Evolutionary conservation across 2,797 vertebrate genomes (phyloP), one percentile per base, ranked within the genome.

Genomic region (Eospalax fontanierii): DNA sequence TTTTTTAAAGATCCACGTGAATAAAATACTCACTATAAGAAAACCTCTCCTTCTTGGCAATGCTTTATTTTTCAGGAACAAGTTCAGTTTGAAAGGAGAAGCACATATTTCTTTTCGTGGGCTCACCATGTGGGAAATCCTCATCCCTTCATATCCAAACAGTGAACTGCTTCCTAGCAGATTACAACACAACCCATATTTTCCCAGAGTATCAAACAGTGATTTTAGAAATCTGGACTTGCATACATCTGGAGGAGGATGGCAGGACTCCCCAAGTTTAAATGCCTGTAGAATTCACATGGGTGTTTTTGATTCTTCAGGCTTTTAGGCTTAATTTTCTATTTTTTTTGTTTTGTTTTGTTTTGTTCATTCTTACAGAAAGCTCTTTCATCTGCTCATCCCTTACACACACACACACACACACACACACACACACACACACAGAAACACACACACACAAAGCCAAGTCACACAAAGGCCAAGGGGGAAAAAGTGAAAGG

Each of bases 401-500:
- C 68, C 61, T 80, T 81, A 30, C 10, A 24, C 26, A 8, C 18
- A 30, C 4, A 12, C 68, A 74, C 57, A 46, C 85, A 74, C 73
- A 50, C 63, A 73, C 43, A 81, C 79, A 71, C 71, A 87, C 90
- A 87, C 76, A 74, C 78, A 68, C 66, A 88, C 24, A 57, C 66
- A 33, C 30, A 30, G 33, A 75, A 12, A 74, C 9, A 50, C 54
- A 70, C 50, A 63, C 71, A 43, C 30, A 21, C 21, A 38, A 1
- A 89, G 71, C 57, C 85, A 61, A 89, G 85, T 94, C 91, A 89
- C 82, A 87, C 74, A 86, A 54, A 95, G 88, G 94, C 81, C 63
- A 91, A 18, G n/a, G 91, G 93, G 95, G 95, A 88, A 57, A 82
- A 19, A 94, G 95, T 97, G 87, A 98, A 97, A 96, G 98, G 97